phyloP scores from a whole-genome alignment of 2,113 vertebrate species.

The Lagenorhynchus albirostris region DNA sequence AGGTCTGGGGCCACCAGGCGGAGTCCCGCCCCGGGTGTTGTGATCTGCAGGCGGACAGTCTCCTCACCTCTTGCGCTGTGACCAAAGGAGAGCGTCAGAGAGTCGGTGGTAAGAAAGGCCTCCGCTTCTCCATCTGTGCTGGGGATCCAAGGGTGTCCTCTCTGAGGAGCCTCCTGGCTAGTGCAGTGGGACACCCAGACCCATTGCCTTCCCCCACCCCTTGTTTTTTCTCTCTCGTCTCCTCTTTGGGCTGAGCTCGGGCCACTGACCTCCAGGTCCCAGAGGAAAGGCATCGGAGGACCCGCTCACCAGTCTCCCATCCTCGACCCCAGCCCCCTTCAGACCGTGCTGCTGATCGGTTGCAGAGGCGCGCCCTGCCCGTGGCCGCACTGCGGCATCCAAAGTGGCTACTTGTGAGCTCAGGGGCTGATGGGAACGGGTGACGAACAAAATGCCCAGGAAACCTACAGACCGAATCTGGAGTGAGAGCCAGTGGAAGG shows the following conservation, averaged over 20 bases:
- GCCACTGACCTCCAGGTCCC: not conserved
- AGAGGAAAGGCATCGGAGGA: not conserved
- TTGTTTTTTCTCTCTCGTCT: not conserved
- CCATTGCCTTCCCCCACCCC: not conserved
- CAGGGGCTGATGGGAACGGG: not conserved
- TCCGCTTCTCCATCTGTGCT: not conserved
- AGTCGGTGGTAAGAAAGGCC: not conserved
- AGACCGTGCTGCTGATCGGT: not conserved
- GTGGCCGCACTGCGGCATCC: not conserved
- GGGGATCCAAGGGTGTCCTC: not conserved
- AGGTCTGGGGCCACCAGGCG: not conserved
- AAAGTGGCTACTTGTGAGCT: not conserved
- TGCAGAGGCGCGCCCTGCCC: not conserved
- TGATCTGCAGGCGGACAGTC: constrained; percentile 12
- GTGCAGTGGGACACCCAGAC: not conserved
- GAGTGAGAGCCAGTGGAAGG: not conserved
- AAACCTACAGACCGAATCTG: not conserved
- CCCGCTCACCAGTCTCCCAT: not conserved
- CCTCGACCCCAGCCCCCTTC: not conserved
- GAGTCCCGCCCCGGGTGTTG: not conserved
- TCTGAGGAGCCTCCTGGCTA: not conserved
- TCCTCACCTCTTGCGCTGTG: constrained; percentile 32
- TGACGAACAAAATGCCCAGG: not conserved
- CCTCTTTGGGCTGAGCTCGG: not conserved
- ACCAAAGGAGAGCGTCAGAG: not conserved